A percentile compares a stretch with the other conserved stretches of the same genome.
Conservation (phyloP, 2,888 invertebrate genomes). For the Flabesymbios commensalis region DNA sequence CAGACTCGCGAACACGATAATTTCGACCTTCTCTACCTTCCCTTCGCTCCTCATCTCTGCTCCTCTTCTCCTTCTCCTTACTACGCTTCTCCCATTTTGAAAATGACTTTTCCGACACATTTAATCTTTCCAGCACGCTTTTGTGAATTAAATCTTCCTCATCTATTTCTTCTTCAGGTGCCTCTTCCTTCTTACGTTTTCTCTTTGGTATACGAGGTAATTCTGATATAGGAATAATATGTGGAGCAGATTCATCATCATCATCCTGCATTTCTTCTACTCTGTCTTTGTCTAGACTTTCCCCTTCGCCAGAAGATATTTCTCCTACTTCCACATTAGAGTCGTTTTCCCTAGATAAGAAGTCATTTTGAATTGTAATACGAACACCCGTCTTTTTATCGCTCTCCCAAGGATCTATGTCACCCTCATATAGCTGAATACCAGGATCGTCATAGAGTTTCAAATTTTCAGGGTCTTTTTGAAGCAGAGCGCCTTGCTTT, state of each 20-base stretch:
- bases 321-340: constrained; percentile 5
- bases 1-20: not conserved
- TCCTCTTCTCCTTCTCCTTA: constrained; percentile 22
- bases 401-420: no score
- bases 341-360: no score
- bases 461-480: no score
- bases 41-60: constrained; percentile 19
- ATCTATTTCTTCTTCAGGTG: constrained; percentile 12
- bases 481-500: no score
- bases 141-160: constrained; percentile 1
- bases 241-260: constrained; percentile 11
- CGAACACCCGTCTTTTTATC: no score
- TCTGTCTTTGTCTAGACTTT: constrained; percentile 36
- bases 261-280: constrained; percentile 23
- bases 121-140: constrained; percentile 16
- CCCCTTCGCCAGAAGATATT: not conserved
- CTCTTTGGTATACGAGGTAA: constrained; percentile 48
- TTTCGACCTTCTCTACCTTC: not conserved
- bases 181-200: constrained; percentile 43
- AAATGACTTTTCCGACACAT: constrained; percentile 7
- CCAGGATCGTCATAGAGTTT: no score
- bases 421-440: no score
- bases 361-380: no score
- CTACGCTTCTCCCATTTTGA: constrained; percentile 26
- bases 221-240: constrained; percentile 40